A percentile compares a stretch with the other conserved stretches of the same genome.
phyloP scores from a whole-genome alignment of 2,797 vertebrate species.

The Manis crassicaudata region DNA sequence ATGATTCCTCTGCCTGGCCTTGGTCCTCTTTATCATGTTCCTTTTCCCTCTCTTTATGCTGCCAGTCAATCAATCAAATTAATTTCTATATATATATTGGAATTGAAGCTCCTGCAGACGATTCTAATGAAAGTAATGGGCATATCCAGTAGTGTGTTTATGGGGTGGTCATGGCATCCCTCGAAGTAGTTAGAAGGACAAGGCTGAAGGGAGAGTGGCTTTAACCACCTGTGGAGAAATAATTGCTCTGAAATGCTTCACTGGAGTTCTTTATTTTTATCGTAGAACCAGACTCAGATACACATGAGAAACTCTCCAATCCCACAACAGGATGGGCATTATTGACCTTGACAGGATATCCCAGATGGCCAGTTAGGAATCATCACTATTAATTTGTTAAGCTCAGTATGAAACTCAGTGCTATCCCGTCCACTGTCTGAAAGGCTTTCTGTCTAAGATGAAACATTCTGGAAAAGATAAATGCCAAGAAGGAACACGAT shows the following conservation, averaged over 20 bases:
- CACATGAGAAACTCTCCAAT: neutral
- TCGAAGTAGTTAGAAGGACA: constrained; percentile 34
- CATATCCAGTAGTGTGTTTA: neutral
- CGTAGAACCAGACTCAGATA: constrained; percentile 28
- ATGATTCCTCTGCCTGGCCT: neutral
- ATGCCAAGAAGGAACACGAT: constrained; percentile 33
- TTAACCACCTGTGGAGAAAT: constrained; percentile 33
- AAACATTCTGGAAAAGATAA: constrained; percentile 44
- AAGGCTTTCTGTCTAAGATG: constrained; percentile 23
- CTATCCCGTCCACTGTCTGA: neutral
- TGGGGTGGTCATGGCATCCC: neutral
- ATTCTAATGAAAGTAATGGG: constrained; percentile 5
- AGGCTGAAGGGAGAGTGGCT: constrained; percentile 43
- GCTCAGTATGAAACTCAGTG: constrained; percentile 46
- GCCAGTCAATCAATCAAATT: constrained; percentile 1
- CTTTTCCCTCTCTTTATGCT: constrained; percentile 38
- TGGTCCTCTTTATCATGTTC: neutral
- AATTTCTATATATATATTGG: constrained; percentile 19
- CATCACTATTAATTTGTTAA: constrained; percentile 49
- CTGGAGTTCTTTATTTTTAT: constrained; percentile 62
- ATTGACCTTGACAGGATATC: constrained; percentile 53
- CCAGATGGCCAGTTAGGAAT: constrained; percentile 42
- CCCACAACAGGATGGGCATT: neutral
- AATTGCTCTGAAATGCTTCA: constrained; percentile 47
- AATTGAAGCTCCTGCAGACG: neutral